Conservation (phyloP, 2,888 invertebrate species). For the Cremastobaeus sp. region DNA sequence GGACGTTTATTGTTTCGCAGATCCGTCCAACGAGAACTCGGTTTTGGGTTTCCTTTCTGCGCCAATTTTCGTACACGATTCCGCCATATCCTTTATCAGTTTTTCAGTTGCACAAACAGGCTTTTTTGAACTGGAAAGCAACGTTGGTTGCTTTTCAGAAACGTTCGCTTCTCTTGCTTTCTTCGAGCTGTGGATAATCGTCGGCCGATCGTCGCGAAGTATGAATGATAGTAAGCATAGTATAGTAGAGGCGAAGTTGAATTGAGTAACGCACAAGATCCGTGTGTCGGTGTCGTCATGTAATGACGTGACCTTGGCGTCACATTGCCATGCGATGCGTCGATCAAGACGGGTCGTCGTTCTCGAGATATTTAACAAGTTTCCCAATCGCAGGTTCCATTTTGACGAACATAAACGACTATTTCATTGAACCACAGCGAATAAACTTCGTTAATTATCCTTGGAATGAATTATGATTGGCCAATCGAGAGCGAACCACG, state of each 20-base stretch:
- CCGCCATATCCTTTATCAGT: too few species aligned
- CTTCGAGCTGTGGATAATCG: too few species aligned
- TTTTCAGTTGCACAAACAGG: too few species aligned
- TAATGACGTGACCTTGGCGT: constrained; percentile 48
- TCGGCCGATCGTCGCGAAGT: constrained; percentile 8
- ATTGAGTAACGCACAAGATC: constrained; percentile 36
- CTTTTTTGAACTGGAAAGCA: too few species aligned
- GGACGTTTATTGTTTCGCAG: too few species aligned
- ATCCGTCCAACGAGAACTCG: too few species aligned
- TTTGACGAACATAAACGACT: neutral
- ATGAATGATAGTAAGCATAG: constrained; percentile 51
- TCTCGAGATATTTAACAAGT: constrained; percentile 18
- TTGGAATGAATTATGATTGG: neutral
- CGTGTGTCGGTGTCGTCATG: constrained; percentile 26
- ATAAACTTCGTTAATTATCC: neutral
- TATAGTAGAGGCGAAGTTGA: constrained; percentile 13
- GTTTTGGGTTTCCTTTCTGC: too few species aligned
- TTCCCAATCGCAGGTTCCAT: neutral
- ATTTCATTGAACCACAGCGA: neutral
- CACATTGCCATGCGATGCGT: constrained; percentile 37
- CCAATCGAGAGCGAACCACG: too few species aligned
- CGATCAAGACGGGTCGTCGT: constrained; percentile 43
- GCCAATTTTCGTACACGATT: too few species aligned
- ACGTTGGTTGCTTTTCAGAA: too few species aligned
- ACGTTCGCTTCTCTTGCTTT: constrained; percentile 1